Evolutionary conservation across 1,140 invertebrate species (phyloP).

Genomic region (Phymastichus coffea): DNA sequence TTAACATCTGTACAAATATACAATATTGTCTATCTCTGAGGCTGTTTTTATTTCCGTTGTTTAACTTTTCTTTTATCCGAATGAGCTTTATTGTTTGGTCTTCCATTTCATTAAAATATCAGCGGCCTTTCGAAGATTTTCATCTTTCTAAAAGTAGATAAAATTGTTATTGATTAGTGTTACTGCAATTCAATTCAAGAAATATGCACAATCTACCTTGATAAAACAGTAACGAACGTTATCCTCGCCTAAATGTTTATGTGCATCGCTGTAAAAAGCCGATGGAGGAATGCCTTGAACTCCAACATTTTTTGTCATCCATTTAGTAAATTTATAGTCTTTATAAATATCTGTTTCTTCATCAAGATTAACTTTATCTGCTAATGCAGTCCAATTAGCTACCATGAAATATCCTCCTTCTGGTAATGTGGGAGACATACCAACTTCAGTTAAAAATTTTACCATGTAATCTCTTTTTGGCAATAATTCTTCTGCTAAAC

Average conservation of each 20-base stretch:
- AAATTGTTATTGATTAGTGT: conserved; percentile 1
- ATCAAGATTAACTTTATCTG: conserved; percentile 63
- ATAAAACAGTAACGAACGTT: conserved; percentile 92
- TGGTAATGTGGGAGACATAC: conserved; percentile 89
- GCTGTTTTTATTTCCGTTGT: no score
- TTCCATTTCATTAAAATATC: conserved; percentile 67
- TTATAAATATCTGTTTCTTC: conserved; percentile 70
- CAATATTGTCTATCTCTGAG: no score
- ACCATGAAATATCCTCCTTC: conserved; percentile 97
- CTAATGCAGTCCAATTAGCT: conserved; percentile 84
- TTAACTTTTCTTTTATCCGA: no score
- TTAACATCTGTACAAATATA: conserved; percentile 1
- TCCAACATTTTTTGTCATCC: conserved; percentile 91
- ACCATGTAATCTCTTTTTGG: conserved; percentile 86
- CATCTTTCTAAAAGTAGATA: conserved; percentile 65
- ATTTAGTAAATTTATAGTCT: conserved; percentile 93
- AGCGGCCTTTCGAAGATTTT: conserved; percentile 70
- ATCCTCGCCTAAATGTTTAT: conserved; percentile 85
- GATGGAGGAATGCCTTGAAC: conserved; percentile 91
- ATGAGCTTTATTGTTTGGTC: no score
- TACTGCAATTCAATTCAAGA: conserved; percentile 19
- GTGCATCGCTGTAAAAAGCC: conserved; percentile 83
- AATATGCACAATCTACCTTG: conserved; percentile 65
- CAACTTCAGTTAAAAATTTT: conserved; percentile 73
- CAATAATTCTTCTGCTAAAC: conserved; percentile 74